Percentiles rank a stretch among this genome's conserved stretches.
Conservation (phyloP, 2,888 invertebrate genomes). For the Pardosa pseudoannulata region DNA sequence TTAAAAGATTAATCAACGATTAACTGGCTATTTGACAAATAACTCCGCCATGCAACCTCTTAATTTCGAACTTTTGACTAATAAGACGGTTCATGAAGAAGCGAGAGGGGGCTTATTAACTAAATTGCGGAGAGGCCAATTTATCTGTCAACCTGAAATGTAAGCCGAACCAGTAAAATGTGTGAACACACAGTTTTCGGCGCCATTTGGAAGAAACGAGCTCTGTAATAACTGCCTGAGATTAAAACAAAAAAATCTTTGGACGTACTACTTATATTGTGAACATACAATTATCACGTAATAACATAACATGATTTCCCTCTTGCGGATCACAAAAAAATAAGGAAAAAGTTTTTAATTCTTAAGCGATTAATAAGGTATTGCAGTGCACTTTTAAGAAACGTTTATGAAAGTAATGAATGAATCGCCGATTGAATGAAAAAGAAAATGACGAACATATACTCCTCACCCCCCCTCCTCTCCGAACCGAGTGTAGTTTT, state of each 20-base stretch:
- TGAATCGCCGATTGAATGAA: constrained; percentile 38
- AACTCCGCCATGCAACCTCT: constrained; percentile 60
- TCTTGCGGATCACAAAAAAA: constrained; percentile 22
- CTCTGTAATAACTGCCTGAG: constrained; percentile 53
- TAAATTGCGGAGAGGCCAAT: constrained; percentile 67
- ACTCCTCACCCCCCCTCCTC: background rate
- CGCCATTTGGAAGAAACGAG: constrained; percentile 45
- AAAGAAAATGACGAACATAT: constrained; percentile 33
- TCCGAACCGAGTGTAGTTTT: constrained; percentile 26
- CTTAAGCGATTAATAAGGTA: constrained; percentile 58
- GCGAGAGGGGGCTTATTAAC: constrained; percentile 58
- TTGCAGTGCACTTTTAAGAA: constrained; percentile 61
- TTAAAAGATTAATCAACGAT: constrained; percentile 71
- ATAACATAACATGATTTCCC: constrained; percentile 62
- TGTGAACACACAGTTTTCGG: constrained; percentile 71
- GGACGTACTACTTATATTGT: constrained; percentile 53
- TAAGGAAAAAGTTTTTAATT: constrained; percentile 61
- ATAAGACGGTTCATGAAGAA: constrained; percentile 61
- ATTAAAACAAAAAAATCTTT: constrained; percentile 9
- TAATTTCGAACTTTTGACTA: constrained; percentile 67
- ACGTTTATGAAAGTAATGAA: constrained; percentile 66
- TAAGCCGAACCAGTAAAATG: constrained; percentile 57
- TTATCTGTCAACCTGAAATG: constrained; percentile 66
- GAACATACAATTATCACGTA: constrained; percentile 70
- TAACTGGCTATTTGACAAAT: constrained; percentile 70